phyloP scores from a whole-genome alignment of 2,888 invertebrate species.

The Dasysyrphus albostriatus region DNA sequence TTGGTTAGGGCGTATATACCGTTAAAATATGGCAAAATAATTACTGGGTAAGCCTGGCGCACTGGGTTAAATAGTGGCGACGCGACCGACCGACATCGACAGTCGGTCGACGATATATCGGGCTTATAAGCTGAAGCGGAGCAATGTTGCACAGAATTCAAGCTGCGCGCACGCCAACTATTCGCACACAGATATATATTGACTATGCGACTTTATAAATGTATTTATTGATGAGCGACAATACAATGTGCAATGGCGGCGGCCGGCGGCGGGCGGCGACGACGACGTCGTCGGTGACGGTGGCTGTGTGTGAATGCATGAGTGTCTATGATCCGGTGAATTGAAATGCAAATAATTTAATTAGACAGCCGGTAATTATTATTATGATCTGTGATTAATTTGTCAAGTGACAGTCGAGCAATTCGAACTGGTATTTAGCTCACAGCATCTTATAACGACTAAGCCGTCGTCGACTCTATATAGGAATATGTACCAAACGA shows the following conservation, averaged over 20 bases:
- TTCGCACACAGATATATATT: slow-evolving; percentile 20
- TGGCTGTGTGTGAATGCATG: slow-evolving; percentile 53
- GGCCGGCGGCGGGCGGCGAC: not conserved
- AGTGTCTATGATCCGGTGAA: slow-evolving; percentile 65
- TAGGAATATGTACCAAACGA: not conserved
- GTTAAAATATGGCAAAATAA: slow-evolving; percentile 70
- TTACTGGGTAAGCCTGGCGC: slow-evolving; percentile 62
- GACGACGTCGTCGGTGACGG: not conserved
- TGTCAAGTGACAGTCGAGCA: slow-evolving; percentile 72
- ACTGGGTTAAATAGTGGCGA: slow-evolving; percentile 39
- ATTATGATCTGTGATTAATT: slow-evolving; percentile 76
- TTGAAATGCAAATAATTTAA: slow-evolving; percentile 76
- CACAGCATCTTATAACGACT: slow-evolving; percentile 48
- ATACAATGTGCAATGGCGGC: not conserved
- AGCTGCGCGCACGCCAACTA: slow-evolving; percentile 19
- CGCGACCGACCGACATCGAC: not conserved
- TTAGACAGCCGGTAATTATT: slow-evolving; percentile 75
- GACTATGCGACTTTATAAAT: not conserved
- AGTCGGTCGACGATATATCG: slow-evolving; percentile 3
- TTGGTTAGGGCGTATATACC: slow-evolving; percentile 59
- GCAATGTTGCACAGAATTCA: slow-evolving; percentile 22
- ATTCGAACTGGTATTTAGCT: slow-evolving; percentile 75
- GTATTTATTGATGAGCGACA: slow-evolving; percentile 20
- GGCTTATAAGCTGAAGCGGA: slow-evolving; percentile 23
- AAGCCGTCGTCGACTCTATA: slow-evolving; percentile 2